Evolutionary conservation across 2,797 vertebrate species (phyloP).

Genomic region (Fundulus diaphanus): DNA sequence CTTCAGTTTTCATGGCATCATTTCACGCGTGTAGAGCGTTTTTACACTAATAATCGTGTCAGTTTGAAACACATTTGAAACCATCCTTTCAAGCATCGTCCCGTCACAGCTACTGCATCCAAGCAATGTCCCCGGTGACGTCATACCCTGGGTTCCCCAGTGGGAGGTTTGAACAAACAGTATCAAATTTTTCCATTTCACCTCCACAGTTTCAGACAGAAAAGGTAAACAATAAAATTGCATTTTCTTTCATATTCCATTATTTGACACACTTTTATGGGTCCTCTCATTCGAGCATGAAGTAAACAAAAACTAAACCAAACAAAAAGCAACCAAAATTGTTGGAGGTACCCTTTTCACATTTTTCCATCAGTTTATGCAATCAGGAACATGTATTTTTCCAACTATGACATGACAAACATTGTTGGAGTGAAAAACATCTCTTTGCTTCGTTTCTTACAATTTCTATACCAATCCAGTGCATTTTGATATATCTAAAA

Average conservation of each 20-base stretch:
- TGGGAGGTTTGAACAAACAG: neutral
- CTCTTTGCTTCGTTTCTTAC: neutral
- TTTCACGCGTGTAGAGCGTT: neutral
- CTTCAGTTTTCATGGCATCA: constrained; percentile 18
- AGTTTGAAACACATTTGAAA: constrained; percentile 6
- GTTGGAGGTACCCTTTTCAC: neutral
- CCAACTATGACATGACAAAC: neutral
- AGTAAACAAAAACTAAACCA: neutral
- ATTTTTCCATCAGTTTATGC: neutral
- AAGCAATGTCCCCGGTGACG: neutral
- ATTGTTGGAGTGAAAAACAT: neutral
- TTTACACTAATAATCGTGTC: neutral
- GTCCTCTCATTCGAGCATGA: neutral
- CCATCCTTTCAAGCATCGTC: neutral
- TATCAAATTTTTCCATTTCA: neutral
- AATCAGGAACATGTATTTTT: neutral
- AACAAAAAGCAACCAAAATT: neutral
- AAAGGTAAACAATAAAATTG: neutral
- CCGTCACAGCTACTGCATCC: neutral
- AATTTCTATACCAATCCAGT: neutral
- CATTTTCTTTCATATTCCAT: neutral
- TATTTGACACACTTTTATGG: neutral
- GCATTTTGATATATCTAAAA: neutral
- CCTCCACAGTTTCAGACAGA: neutral
- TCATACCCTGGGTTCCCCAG: neutral